Conservation (phyloP, 2,888 invertebrate species). For the Didymodactylos carnosus region DNA sequence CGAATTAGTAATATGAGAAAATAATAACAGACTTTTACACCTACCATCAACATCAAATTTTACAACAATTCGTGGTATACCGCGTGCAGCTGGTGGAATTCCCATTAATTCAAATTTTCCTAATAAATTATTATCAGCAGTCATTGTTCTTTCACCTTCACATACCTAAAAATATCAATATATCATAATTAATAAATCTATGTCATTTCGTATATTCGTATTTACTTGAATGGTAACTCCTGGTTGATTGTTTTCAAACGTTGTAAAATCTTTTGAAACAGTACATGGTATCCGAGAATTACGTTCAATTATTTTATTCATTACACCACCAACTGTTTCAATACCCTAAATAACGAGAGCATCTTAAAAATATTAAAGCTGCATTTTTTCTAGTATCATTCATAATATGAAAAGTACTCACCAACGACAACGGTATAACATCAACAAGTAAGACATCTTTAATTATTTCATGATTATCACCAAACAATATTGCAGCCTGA, state of each 20-base stretch:
- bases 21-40: no score
- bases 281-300: slow-evolving; percentile 16
- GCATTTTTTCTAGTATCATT: no score
- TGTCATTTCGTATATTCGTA: neutral
- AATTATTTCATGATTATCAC: slow-evolving; percentile 13
- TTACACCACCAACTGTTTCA: slow-evolving; percentile 16
- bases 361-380: no score
- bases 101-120: slow-evolving; percentile 15
- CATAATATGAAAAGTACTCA: no score
- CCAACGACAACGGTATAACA: slow-evolving; percentile 16
- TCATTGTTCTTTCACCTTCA: slow-evolving; percentile 9
- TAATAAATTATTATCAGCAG: slow-evolving; percentile 9
- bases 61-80: no score
- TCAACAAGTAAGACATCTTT: slow-evolving; percentile 16
- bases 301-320: slow-evolving; percentile 15
- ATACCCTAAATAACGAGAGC: no score
- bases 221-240: neutral
- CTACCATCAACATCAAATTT: neutral
- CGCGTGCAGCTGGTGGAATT: slow-evolving; percentile 7
- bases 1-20: no score
- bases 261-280: slow-evolving; percentile 15
- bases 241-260: slow-evolving; percentile 16
- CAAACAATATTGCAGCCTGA: slow-evolving; percentile 11
- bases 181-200: neutral
- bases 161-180: neutral